These are phyloP conservation scores for Darevskia nairensis DNA, from an alignment of 2,797 vertebrate genomes.

Conservation along the genomic window DNA sequence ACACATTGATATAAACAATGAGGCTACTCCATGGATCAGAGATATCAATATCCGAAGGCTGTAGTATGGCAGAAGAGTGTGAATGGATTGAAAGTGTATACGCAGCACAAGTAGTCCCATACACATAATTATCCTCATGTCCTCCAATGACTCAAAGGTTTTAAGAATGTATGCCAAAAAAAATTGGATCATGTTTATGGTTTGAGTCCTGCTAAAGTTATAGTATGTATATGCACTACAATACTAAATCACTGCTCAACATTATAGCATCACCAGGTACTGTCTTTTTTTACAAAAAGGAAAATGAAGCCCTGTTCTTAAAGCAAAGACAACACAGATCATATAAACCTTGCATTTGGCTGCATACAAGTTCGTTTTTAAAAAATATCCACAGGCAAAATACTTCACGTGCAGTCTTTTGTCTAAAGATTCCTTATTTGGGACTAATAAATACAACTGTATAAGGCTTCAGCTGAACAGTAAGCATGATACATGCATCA, in stretches of 20 bases:
- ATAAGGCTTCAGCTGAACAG: not conserved
- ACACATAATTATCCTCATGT: not conserved
- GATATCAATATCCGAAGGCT: not conserved
- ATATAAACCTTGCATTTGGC: slow-evolving; percentile 26
- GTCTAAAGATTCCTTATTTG: slow-evolving; percentile 22
- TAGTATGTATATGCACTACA: slow-evolving; percentile 20
- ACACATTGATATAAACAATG: not conserved
- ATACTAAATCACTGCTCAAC: not conserved
- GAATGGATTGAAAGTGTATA: not conserved
- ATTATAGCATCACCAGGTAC: not conserved
- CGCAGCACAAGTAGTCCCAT: not conserved
- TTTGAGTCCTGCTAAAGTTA: slow-evolving; percentile 16
- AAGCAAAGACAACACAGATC: slow-evolving; percentile 1
- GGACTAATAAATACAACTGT: not conserved
- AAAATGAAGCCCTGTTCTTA: slow-evolving; percentile 26
- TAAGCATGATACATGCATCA: not conserved
- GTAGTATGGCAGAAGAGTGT: not conserved
- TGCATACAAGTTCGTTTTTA: slow-evolving; percentile 36
- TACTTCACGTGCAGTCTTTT: not conserved
- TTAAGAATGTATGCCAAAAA: not conserved
- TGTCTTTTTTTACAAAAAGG: slow-evolving; percentile 31
- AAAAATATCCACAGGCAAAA: not conserved
- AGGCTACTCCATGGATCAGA: not conserved
- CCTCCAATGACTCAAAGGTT: not conserved
- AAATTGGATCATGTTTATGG: not conserved